Evolutionary conservation across 2,888 invertebrate species (phyloP), one percentile per base, ranked within the genome.

Genomic region (Hoplodrina ambigua): DNA sequence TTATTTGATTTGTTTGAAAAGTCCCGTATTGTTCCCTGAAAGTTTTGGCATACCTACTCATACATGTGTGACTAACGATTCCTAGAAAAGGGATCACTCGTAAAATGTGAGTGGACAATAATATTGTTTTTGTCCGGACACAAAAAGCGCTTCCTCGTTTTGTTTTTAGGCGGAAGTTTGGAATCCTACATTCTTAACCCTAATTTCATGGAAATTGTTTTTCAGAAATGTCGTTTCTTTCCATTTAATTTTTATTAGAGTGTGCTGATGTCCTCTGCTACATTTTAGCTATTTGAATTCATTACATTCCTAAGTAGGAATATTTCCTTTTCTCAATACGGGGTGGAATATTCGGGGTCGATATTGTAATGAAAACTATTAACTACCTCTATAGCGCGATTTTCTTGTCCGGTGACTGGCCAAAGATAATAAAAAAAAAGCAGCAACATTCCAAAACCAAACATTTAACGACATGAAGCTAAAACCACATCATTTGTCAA

Each of bases 31-130:
- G 25, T 1, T 25, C 25, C 25, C 25, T 25, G 25, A 25, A 25
- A 25, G 25, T 25, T 25, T 25, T 25, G 25, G 25, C 25, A 25
- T 2, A 25, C 25, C 25, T 25, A 25, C 25, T 25, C 25, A 25
- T 78, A 53, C 75, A 77, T 74, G 68, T 68, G 59, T 74, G 72
- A 83, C 74, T 75, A 70, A 80, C 60, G 62, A 55, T 82, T 82
- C 82, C 58, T 57, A 70, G 82, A 73, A 76, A 61, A 56, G 70
- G 57, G 56, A 72, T 66, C 81, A 60, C 46, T 66, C 25, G 62
- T 50, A 46, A 70, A 69, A 81, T 79, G 17, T 81, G 60, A 72
- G 59, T 57, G 44, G 49, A 59, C 64, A 56, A 25, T 80, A 61
- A 55, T 66, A 66, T 75, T 80, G 65, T 69, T 69, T 63, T 44